These are phyloP conservation scores for Drosophila pseudoananassae DNA, from an alignment of 1,140 invertebrate genomes.

Conservation along the genomic window DNA sequence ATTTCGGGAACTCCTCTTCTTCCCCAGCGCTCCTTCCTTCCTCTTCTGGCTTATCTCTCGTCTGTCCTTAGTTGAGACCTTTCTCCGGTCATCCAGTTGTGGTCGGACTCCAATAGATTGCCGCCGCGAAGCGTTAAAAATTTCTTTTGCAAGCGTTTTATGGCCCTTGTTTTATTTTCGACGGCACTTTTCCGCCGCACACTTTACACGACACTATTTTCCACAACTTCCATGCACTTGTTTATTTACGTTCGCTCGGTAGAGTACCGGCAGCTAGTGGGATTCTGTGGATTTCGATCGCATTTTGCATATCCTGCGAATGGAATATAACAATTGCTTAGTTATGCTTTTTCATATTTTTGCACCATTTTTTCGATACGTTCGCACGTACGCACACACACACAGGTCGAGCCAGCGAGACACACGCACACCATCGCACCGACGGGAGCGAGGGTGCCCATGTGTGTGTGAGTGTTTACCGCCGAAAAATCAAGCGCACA, in stretches of 20 bases:
- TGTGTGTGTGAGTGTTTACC: slow-evolving; percentile 79
- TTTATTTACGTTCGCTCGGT: slow-evolving; percentile 12
- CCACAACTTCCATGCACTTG: slow-evolving; percentile 17
- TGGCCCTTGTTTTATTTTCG: slow-evolving; percentile 56
- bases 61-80: slow-evolving; percentile 3
- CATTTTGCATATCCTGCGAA: slow-evolving; percentile 67
- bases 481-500: slow-evolving; percentile 82
- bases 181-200: slow-evolving; percentile 29
- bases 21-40: slow-evolving; percentile 5
- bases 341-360: slow-evolving; percentile 76
- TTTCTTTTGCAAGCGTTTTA: slow-evolving; percentile 52
- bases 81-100: slow-evolving; percentile 11
- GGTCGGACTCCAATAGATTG: slow-evolving; percentile 40
- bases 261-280: slow-evolving; percentile 39
- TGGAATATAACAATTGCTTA: slow-evolving; percentile 58
- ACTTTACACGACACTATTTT: slow-evolving; percentile 12
- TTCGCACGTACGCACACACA: slow-evolving; percentile 79
- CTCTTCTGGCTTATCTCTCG: slow-evolving; percentile 3
- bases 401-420: slow-evolving; percentile 52
- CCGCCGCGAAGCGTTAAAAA: slow-evolving; percentile 41
- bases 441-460: slow-evolving; percentile 63
- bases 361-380: slow-evolving; percentile 84
- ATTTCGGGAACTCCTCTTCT: slow-evolving; percentile 37
- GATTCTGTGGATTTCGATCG: slow-evolving; percentile 50
- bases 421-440: slow-evolving; percentile 52